Evolutionary conservation across 2,113 vertebrate genomes (phyloP).

Genomic region (Strix aluco): DNA sequence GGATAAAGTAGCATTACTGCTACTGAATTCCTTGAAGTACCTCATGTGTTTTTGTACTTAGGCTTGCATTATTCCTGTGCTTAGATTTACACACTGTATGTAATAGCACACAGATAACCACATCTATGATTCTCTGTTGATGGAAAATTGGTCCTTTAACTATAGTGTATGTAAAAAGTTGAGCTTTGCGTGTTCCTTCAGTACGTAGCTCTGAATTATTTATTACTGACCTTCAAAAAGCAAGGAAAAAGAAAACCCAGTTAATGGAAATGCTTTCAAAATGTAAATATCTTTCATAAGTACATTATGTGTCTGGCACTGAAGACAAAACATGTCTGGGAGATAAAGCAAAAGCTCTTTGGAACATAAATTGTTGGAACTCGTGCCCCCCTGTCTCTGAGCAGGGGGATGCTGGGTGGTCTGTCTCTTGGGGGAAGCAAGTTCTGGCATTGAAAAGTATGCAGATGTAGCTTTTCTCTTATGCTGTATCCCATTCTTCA

Average conservation of each 20-base stretch:
- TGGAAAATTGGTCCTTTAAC: neutral
- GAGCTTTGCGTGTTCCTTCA: neutral
- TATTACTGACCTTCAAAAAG: slow-evolving; percentile 53
- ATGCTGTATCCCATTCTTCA: neutral
- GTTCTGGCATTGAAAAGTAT: neutral
- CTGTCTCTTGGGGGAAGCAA: neutral
- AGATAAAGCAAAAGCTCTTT: neutral
- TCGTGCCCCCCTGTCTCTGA: neutral
- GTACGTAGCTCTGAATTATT: slow-evolving; percentile 52
- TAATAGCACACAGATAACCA: neutral
- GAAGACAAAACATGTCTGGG: slow-evolving; percentile 28
- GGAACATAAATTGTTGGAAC: neutral
- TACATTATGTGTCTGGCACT: neutral
- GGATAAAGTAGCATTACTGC: neutral
- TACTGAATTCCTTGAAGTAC: neutral
- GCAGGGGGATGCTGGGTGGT: neutral
- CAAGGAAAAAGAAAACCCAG: neutral
- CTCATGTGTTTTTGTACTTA: neutral
- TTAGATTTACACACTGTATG: no score
- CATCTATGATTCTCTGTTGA: neutral
- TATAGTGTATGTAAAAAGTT: neutral
- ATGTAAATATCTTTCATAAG: slow-evolving; percentile 21
- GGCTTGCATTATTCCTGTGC: neutral
- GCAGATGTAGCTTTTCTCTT: neutral
- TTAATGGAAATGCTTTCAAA: slow-evolving; percentile 41